Evolutionary conservation across 2,888 invertebrate genomes (phyloP), one percentile per base, ranked within the genome.

Genomic region (Apomyelois bistriatella): DNA sequence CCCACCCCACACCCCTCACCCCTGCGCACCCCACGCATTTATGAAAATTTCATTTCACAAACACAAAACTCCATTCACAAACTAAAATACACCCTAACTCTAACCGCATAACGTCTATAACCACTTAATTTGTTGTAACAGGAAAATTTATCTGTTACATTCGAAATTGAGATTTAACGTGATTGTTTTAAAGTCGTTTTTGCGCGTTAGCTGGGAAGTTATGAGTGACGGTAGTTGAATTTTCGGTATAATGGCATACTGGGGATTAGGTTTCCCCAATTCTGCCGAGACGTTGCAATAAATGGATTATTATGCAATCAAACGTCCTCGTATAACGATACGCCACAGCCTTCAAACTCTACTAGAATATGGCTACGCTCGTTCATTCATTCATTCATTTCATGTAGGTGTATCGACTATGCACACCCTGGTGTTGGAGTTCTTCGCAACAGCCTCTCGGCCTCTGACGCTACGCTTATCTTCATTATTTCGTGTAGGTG

Each of bases 1-100:
- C n/a, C n/a, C 69, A 68, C 72, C 56, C 55, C 58, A 52, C 3
- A 53, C 48, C 61, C 57, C 46, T 62, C 59, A 52, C 60, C 66
- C 51, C 41, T 16, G 32, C 22, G 15, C 60, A 71, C 59, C 64
- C 56, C 66, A 61, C 70, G 77, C 81, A 81, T 81, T 88, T 88
- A 87, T 88, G 87, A 85, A 88, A 88, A 84, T 87, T 85, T 86
- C 85, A 91, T 91, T 89, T 87, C 79, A 80, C 22, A 83, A 86
- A 79, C 77, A 69, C 66, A 58, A 57, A 38, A 65, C 55, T 56
- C 64, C 60, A 61, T 66, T 56, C 64, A 59, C 84, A 77, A 73
- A 75, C 81, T 66, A 82, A 86, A 84, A 74, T 81, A 77, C 76
- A 81, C 88, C 76, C 71, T 89, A 85, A 79, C 74, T 59, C n/a